These are phyloP conservation scores for Penelope pileata DNA, from an alignment of 2,113 vertebrate genomes.

Conservation along the genomic window DNA sequence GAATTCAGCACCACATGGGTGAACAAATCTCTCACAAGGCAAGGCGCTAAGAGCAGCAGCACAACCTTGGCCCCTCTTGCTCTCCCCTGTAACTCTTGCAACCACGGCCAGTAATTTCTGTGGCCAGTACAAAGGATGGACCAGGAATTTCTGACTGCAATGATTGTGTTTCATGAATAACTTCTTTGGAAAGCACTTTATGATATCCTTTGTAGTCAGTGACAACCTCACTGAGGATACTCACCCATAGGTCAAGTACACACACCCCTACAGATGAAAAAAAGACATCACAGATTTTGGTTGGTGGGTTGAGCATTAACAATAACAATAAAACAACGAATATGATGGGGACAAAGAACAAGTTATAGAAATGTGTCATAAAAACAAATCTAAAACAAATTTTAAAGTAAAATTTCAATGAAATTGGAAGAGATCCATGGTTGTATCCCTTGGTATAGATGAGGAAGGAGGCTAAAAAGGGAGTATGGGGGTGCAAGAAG, in stretches of 20 bases:
- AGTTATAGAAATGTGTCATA: neutral
- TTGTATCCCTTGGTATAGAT: neutral
- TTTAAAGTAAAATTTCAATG: neutral
- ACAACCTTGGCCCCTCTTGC: neutral
- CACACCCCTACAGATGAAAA: neutral
- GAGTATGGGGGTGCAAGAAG: neutral
- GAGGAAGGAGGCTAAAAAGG: neutral
- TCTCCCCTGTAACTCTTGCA: neutral
- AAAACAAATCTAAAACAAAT: neutral
- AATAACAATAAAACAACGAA: neutral
- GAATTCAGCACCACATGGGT: neutral
- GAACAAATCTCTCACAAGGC: neutral
- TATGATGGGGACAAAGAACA: neutral
- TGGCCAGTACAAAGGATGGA: neutral
- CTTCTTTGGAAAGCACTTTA: neutral
- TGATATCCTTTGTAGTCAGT: neutral
- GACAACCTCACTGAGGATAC: neutral
- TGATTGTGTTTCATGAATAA: neutral
- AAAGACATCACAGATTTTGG: neutral
- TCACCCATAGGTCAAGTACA: neutral
- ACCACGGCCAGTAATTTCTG: neutral
- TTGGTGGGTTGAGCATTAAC: neutral
- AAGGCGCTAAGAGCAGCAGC: neutral
- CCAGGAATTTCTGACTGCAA: fast-evolving
- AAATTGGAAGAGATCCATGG: neutral